A percentile compares a stretch with the other conserved stretches of the same genome.
Evolutionary conservation across 2,113 vertebrate genomes (phyloP).

Genomic region (Puffinus mauretanicus): DNA sequence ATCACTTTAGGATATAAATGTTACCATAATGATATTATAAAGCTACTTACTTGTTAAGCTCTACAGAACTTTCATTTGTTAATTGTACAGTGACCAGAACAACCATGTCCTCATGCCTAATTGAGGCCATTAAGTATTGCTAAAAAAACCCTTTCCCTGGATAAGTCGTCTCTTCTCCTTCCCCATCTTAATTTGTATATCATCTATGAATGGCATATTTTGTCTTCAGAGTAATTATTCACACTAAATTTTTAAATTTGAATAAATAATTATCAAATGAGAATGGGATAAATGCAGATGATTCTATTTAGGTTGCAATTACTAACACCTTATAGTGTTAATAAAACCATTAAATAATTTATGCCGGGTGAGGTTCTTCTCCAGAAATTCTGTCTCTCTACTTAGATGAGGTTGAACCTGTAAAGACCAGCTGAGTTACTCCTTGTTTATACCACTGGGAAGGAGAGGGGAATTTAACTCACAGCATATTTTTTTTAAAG

Average conservation of each 20-base stretch:
- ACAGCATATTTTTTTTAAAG: background rate
- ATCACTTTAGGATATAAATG: background rate
- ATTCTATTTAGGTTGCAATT: background rate
- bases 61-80: background rate
- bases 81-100: background rate
- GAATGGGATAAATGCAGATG: background rate
- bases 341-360: background rate
- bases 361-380: background rate
- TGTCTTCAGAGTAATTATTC: background rate
- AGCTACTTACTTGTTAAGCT: background rate
- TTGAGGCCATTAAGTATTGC: background rate
- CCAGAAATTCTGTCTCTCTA: background rate
- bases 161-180: background rate
- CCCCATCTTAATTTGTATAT: background rate
- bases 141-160: background rate
- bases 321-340: background rate
- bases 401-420: background rate
- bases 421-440: background rate
- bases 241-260: background rate
- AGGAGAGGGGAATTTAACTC: background rate
- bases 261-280: background rate
- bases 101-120: background rate
- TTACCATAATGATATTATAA: background rate
- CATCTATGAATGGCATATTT: background rate
- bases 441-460: too few relatives aligned